Evolutionary conservation across 2,113 vertebrate genomes (phyloP).

Genomic region (Eleginops maclovinus): DNA sequence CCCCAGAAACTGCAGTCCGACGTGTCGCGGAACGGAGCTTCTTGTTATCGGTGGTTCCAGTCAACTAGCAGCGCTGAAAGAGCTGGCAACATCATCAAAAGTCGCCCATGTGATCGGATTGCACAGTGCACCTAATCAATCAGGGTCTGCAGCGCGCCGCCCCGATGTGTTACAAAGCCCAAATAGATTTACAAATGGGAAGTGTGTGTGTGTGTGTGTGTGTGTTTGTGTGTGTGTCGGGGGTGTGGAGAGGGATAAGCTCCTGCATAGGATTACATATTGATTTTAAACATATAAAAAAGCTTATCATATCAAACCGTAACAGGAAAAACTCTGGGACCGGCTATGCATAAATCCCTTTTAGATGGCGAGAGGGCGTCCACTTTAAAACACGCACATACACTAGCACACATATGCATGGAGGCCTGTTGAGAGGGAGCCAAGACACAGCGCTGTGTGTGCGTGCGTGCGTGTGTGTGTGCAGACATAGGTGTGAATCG

Average conservation of each 20-base stretch:
- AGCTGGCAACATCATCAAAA: constrained; percentile 98
- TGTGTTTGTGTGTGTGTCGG: constrained; percentile 57
- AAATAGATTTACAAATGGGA: constrained; percentile 99
- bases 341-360: constrained; percentile 97
- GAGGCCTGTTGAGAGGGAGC: constrained; percentile 62
- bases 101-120: constrained; percentile 96
- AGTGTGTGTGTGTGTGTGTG: constrained; percentile 74
- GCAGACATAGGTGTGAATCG: constrained; percentile 73
- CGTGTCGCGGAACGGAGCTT: constrained; percentile 59
- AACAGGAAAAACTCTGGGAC: constrained; percentile 92
- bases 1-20: constrained; percentile 28
- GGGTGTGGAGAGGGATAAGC: constrained; percentile 93
- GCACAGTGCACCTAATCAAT: constrained; percentile 98
- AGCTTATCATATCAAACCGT: constrained; percentile 99
- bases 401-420: constrained; percentile 47
- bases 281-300: constrained; percentile 99
- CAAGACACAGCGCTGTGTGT: constrained; percentile 42
- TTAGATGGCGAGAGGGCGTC: constrained; percentile 90
- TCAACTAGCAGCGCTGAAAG: constrained; percentile 97
- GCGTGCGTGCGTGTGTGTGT: constrained; percentile 45
- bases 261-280: constrained; percentile 99
- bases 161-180: constrained; percentile 98
- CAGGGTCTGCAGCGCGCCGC: constrained; percentile 91
- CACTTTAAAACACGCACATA: constrained; percentile 88
- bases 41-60: constrained; percentile 94